Evolutionary conservation across 2,888 invertebrate species (phyloP), one percentile per base, ranked within the genome.

Genomic region (Xestia sexstrigata): DNA sequence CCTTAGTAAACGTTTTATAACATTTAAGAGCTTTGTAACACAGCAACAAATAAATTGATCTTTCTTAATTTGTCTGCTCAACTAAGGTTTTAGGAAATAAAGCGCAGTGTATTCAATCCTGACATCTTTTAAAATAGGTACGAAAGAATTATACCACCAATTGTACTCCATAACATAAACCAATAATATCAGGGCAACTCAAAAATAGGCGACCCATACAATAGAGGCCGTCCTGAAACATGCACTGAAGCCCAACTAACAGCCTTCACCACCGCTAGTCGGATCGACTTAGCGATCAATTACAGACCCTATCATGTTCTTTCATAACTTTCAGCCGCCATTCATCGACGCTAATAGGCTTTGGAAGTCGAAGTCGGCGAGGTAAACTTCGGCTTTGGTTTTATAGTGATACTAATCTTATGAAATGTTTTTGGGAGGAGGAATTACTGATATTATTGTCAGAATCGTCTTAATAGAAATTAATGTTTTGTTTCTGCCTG

Each of bases 301-400:
- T 87, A 85, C 52, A 30, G 65, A 60, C 60, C 60, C 76, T 79
- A 81, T 88, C 82, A 69, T 75, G 74, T 78, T 74, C 79, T 74
- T 81, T 84, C 76, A 78, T 84, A 85, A 82, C 52, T 79, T 86
- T 52, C 47, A 55, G 78, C 70, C 52, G 49, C 26, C 67, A 70
- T 81, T 86, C 72, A 84, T 80, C 76, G 70, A 52, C 58, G 35
- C 9, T 71, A 82, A 76, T 77, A 82, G 39, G 74, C 49, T 82
- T 81, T 66, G 23, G 52, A 76, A 78, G 70, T 78, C 63, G 62
- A 52, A 73, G 42, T 15, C 55, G 74, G 42, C 2, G 15, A n/a
- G 60, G 7, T 42, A 55, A 71, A 84, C 60, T 80, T 75, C 17
- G 20, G 52, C 66, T 62, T 70, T 71, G 45, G 49, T 69, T 82